Evolutionary conservation across 2,113 vertebrate species (phyloP).

Genomic region (Ellobius talpinus): DNA sequence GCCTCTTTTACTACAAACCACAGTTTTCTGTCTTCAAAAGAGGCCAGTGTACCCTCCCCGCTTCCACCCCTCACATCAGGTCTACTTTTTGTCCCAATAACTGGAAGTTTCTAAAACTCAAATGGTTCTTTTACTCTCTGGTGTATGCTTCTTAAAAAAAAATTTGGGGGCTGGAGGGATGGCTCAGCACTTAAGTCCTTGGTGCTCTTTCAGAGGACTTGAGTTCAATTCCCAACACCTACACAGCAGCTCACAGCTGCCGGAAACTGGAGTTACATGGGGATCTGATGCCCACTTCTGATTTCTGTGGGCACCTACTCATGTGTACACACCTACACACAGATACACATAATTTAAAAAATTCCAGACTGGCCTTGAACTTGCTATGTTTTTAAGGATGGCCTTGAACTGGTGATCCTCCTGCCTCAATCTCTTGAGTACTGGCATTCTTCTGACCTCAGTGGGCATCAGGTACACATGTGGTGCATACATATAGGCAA

Average conservation of each 20-base stretch:
- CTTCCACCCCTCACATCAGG: not conserved
- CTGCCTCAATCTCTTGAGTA: no score
- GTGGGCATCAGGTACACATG: not conserved
- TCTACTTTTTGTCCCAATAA: constrained; percentile 6
- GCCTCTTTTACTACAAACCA: constrained; percentile 52
- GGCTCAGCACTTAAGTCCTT: not conserved
- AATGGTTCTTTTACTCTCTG: not conserved
- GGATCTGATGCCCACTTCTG: no score
- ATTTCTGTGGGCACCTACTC: no score
- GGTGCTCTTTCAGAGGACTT: not conserved
- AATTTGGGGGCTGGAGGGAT: not conserved
- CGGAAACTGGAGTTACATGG: no score
- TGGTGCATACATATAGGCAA: not conserved
- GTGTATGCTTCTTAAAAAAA: not conserved
- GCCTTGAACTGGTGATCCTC: no score
- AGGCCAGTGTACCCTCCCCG: constrained; percentile 28
- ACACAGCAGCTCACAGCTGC: not conserved
- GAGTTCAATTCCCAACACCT: not conserved
- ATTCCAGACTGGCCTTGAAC: no score
- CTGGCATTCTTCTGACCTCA: not conserved
- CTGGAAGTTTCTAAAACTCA: constrained; percentile 5
- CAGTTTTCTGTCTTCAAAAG: constrained; percentile 54
- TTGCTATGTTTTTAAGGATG: no score
- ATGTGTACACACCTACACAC: no score
- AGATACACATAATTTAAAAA: no score